phyloP scores from a whole-genome alignment of 2,113 vertebrate genomes.

The Petrocephalus microphthalmus region DNA sequence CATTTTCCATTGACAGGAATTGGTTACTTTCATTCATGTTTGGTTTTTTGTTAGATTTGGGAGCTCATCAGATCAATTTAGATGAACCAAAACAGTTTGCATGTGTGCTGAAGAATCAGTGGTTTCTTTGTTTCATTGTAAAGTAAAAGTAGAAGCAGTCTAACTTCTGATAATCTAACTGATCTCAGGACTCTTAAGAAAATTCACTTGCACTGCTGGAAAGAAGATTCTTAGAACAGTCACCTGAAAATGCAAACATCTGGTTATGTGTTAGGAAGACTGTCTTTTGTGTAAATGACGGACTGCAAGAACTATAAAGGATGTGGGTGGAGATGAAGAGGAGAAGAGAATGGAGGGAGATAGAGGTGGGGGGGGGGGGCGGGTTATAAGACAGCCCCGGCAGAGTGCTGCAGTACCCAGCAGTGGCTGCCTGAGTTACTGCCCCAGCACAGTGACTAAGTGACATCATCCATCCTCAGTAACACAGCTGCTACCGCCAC shows the following conservation, averaged over 20 bases:
- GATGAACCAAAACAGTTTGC: too few relatives aligned
- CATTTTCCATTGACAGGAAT: too few relatives aligned
- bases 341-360: not conserved
- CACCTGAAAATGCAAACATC: not conserved
- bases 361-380: not conserved
- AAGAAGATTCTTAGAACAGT: not conserved
- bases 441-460: constrained; percentile 47
- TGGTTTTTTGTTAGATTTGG: too few relatives aligned
- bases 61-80: too few relatives aligned
- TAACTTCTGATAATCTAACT: not conserved
- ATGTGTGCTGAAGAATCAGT: too few relatives aligned
- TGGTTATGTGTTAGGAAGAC: not conserved
- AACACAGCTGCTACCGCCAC: constrained; percentile 48
- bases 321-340: not conserved
- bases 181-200: not conserved
- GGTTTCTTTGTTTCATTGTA: too few relatives aligned
- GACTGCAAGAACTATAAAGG: not conserved
- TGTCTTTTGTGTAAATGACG: not conserved
- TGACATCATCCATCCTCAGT: constrained; percentile 50
- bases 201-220: not conserved
- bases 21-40: too few relatives aligned
- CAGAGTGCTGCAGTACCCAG: constrained; percentile 55
- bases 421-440: constrained; percentile 34
- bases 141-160: not conserved
- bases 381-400: constrained; percentile 28